A percentile compares a stretch with the other conserved stretches of the same genome.
Evolutionary conservation across 1,140 invertebrate species (phyloP).

Genomic region (Andrena cerasifolii): DNA sequence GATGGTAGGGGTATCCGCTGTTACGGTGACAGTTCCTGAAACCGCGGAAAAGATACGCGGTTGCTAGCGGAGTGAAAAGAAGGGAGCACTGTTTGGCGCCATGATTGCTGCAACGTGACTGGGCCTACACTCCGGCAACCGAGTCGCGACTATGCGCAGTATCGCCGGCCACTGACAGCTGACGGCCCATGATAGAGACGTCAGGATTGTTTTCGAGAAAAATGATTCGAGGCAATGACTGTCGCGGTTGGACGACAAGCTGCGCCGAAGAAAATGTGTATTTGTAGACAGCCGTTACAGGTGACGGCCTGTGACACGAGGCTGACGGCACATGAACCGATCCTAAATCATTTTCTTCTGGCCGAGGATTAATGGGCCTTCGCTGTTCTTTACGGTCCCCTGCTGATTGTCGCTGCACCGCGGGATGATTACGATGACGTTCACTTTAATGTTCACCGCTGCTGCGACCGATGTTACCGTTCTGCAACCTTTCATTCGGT

Average conservation of each 20-base stretch:
- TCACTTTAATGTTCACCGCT: slow-evolving; percentile 9
- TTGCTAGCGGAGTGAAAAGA: too few relatives aligned
- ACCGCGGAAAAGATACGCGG: background rate
- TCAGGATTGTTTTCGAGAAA: background rate
- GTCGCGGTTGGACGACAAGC: background rate
- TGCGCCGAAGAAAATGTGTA: slow-evolving; percentile 9
- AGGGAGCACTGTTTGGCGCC: too few relatives aligned
- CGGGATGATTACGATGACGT: slow-evolving; percentile 27
- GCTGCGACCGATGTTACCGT: slow-evolving; percentile 5
- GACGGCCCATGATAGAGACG: slow-evolving; percentile 1
- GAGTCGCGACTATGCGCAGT: background rate
- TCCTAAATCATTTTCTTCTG: slow-evolving; percentile 58
- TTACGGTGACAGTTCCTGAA: background rate
- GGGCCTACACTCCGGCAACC: background rate
- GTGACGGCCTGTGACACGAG: slow-evolving; percentile 25
- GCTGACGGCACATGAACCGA: slow-evolving; percentile 30
- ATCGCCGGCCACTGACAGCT: background rate
- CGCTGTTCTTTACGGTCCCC: slow-evolving; percentile 49
- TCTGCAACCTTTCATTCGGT: slow-evolving; percentile 15
- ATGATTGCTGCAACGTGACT: too few relatives aligned
- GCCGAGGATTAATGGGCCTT: slow-evolving; percentile 56
- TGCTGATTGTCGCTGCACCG: slow-evolving; percentile 46
- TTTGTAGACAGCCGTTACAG: slow-evolving; percentile 17
- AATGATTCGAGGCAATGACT: background rate
- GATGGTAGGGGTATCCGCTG: background rate